Evolutionary conservation across 2,888 invertebrate species (phyloP), one percentile per base, ranked within the genome.

Genomic region (Ormyrus thymus): DNA sequence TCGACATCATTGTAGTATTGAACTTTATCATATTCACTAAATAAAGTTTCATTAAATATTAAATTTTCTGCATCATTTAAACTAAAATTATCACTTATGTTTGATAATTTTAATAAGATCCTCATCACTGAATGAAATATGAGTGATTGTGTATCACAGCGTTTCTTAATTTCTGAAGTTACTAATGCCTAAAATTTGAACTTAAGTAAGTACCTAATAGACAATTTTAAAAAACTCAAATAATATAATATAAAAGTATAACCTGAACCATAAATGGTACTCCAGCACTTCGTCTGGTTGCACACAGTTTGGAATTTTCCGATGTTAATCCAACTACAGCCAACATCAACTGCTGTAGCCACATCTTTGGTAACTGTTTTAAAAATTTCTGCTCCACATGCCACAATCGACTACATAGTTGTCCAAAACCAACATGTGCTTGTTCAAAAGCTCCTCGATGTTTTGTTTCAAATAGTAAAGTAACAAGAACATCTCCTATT

Each of bases 391-490:
- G 51, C 9, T 62, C 84, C 73, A 83, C 84, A 91, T 90, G 92
- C 94, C 94, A 95, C 46, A 95, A 92, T 89, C 94, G 92, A 0
- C 92, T 90, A 82, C 96, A 94, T 64, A 97, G 91, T 85, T 93
- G 93, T 1, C 93, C 93, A 90, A 98, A 98, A 0, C 97, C 98
- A 10, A 96, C 94, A 87, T 96, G 96, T 0, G 97, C 97, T 90
- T 98, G 96, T 88, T 99, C 98, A 90, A 98, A 98, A n/a, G 98
- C 98, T 1, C 99, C 99, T 79, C 98, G 92, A 90, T 99, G 99
- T 88, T 97, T 96, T 0, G 97, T 96, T 87, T 94, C 93, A 0
- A 93, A 91, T 45, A 97, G 92, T 53, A 96, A 90, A 5, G 90
- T 85, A 0, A 94, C 92, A 86, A 95, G 94, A 86, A 94, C 94